These are phyloP conservation scores for Laupala kohalensis DNA, from an alignment of 1,140 invertebrate genomes.

Conservation along the genomic window DNA sequence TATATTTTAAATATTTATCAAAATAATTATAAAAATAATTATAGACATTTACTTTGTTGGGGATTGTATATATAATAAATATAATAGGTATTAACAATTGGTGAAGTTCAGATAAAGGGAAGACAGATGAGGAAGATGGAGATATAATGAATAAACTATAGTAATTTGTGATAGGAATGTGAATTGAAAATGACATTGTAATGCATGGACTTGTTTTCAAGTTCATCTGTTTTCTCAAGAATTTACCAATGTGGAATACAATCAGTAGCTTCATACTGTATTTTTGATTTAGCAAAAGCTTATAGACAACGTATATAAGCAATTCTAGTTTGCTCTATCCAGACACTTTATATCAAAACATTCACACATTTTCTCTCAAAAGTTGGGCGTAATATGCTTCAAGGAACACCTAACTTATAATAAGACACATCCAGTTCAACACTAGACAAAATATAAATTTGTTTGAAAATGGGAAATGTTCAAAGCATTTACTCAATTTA, in stretches of 20 bases:
- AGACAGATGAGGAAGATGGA: no score
- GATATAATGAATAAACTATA: no score
- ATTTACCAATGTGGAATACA: not conserved
- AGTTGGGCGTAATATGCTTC: not conserved
- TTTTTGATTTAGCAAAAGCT: not conserved
- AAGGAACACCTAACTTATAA: slow-evolving; percentile 10
- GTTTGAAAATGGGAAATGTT: slow-evolving; percentile 6
- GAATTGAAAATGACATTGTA: no score
- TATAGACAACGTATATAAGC: not conserved
- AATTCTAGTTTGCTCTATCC: not conserved
- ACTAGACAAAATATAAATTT: slow-evolving; percentile 12
- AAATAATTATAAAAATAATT: no score
- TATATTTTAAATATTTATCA: no score
- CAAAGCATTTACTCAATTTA: no score
- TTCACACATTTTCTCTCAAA: not conserved
- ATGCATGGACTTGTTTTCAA: no score
- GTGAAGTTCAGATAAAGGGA: no score
- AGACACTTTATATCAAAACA: not conserved
- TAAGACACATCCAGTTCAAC: slow-evolving; percentile 11
- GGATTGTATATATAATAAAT: no score
- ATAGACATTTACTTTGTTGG: no score
- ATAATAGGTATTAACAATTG: no score
- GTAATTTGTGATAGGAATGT: no score
- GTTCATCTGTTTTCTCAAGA: not conserved
- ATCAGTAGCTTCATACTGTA: not conserved